A percentile compares a stretch with the other conserved stretches of the same genome.
phyloP scores from a whole-genome alignment of 1,140 invertebrate species.

The Yoshiicerus persimilis region DNA sequence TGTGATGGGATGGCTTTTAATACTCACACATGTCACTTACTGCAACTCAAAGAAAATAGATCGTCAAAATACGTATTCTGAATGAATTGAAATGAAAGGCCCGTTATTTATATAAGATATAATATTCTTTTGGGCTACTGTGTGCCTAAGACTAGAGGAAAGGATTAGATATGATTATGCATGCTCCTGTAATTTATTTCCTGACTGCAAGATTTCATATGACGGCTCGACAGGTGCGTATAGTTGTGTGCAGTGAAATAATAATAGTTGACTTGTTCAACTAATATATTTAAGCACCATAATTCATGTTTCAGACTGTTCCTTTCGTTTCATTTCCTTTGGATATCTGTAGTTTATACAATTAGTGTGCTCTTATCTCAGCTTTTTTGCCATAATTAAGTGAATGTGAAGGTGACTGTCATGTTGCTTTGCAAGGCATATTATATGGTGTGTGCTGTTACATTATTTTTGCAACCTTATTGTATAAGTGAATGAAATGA shows the following conservation, averaged over 20 bases:
- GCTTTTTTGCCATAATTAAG: neutral
- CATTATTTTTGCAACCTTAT: neutral
- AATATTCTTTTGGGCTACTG: neutral
- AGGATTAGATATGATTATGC: neutral
- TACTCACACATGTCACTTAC: no score
- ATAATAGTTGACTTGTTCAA: neutral
- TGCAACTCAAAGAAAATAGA: no score
- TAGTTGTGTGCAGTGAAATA: neutral
- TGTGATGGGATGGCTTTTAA: no score
- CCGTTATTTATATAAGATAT: neutral
- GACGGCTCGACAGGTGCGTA: neutral
- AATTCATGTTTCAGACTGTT: neutral
- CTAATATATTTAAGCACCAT: neutral
- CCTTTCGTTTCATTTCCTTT: neutral
- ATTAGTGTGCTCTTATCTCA: neutral
- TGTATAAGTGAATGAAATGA: neutral
- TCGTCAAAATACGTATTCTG: no score
- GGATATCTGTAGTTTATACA: neutral
- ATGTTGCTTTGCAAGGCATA: neutral
- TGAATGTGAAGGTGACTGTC: conserved; percentile 17
- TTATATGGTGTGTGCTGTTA: neutral
- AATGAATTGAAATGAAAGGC: neutral
- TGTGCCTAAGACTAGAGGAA: neutral
- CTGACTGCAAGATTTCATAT: neutral
- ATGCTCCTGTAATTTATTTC: neutral